Evolutionary conservation across 2,888 invertebrate species (phyloP).

Genomic region (Hetaerina titia): DNA sequence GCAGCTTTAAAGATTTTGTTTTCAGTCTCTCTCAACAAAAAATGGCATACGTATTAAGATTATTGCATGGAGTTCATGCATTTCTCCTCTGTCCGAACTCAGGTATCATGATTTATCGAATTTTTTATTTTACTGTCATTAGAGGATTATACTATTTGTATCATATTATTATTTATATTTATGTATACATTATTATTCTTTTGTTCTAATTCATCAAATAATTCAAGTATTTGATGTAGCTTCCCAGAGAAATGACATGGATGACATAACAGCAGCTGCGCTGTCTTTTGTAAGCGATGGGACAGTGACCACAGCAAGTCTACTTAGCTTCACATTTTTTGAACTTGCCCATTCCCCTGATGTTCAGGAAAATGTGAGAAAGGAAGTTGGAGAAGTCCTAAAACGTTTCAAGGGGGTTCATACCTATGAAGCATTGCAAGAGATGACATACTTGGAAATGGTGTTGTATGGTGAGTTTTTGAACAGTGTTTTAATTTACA

Average conservation of each 20-base stretch:
- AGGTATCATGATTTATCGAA: no score
- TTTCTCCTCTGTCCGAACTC: no score
- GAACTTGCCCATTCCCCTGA: neutral
- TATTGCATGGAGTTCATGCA: no score
- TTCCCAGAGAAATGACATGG: neutral
- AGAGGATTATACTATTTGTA: no score
- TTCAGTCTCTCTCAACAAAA: no score
- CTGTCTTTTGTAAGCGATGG: constrained; percentile 22
- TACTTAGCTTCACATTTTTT: constrained; percentile 11
- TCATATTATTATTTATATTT: no score
- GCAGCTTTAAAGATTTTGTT: no score
- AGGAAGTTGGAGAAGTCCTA: neutral
- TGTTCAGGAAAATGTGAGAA: neutral
- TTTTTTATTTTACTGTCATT: no score
- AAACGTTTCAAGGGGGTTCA: neutral
- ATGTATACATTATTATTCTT: no score
- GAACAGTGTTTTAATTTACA: neutral
- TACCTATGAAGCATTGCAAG: neutral
- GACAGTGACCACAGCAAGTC: constrained; percentile 14
- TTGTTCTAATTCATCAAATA: no score
- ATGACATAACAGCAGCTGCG: constrained; percentile 28
- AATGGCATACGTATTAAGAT: no score
- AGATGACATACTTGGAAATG: neutral
- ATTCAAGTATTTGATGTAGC: no score
- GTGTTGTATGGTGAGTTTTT: neutral